Conservation (phyloP, 2,888 invertebrate genomes). For the Macrophya annulata region DNA sequence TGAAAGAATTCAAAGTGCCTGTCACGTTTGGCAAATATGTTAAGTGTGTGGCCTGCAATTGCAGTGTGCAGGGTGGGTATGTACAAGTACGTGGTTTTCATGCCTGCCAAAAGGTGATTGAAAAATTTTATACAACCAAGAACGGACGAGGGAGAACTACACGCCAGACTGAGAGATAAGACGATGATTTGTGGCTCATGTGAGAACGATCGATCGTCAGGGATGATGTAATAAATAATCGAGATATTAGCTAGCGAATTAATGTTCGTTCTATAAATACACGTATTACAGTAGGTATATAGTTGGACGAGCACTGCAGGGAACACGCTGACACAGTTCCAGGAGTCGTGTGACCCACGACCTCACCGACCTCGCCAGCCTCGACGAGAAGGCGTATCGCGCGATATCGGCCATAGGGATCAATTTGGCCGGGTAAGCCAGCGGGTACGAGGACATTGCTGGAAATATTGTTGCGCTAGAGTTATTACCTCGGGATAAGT, state of each 20-base stretch:
- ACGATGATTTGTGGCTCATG: conserved; percentile 33
- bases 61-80: neutral
- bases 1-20: conserved; percentile 44
- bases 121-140: neutral
- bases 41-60: neutral
- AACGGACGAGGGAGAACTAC: neutral
- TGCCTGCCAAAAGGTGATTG: conserved; percentile 26
- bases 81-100: neutral
- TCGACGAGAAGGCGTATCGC: conserved; percentile 46
- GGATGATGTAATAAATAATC: conserved; percentile 35
- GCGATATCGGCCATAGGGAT: conserved; percentile 51
- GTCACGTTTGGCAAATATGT: conserved; percentile 35
- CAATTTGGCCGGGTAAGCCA: conserved; percentile 39
- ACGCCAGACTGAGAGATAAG: conserved; percentile 1
- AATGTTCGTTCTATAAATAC: conserved; percentile 39
- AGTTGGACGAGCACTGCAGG: neutral
- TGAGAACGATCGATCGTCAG: conserved; percentile 22
- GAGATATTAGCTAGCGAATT: conserved; percentile 31
- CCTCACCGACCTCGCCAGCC: conserved; percentile 39
- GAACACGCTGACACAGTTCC: conserved; percentile 52
- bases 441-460: conserved; percentile 37
- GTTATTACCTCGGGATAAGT: conserved; percentile 38
- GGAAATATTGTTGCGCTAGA: conserved; percentile 49
- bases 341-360: conserved; percentile 53
- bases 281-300: neutral